Percentiles rank a stretch among this genome's conserved stretches.
Evolutionary conservation across 2,888 invertebrate genomes (phyloP).

Genomic region (Papilio protenor): DNA sequence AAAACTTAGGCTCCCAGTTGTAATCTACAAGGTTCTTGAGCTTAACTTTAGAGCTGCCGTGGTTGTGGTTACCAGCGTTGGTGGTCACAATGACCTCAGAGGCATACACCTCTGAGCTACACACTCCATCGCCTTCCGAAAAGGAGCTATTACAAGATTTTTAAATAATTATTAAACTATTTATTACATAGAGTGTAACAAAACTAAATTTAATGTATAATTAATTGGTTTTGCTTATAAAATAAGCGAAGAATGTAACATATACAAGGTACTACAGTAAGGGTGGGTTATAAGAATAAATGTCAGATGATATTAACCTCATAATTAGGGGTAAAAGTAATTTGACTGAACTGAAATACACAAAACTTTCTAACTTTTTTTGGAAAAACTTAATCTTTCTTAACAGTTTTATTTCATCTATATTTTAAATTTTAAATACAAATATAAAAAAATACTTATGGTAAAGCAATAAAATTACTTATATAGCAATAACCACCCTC

Average conservation of each 20-base stretch:
- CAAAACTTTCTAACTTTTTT: not conserved
- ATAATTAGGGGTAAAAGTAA: not conserved
- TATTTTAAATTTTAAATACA: not conserved
- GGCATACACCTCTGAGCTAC: conserved; percentile 83
- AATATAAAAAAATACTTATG: not conserved
- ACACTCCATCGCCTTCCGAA: conserved; percentile 84
- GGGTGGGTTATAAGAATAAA: not conserved
- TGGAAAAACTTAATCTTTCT: no score
- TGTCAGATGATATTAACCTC: not conserved
- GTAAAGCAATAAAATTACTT: not conserved
- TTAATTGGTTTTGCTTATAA: no score
- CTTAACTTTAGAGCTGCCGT: conserved; percentile 95
- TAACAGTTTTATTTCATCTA: not conserved
- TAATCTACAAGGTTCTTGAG: conserved; percentile 95
- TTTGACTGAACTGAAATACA: not conserved
- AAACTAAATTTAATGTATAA: not conserved
- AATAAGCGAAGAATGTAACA: no score
- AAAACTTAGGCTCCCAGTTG: conserved; percentile 95
- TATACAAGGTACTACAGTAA: not conserved
- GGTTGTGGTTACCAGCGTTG: conserved; percentile 89
- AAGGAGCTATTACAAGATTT: conserved; percentile 78
- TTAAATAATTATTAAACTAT: not conserved
- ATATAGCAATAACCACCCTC: not conserved
- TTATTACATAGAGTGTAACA: not conserved
- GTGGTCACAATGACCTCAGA: conserved; percentile 88